Evolutionary conservation across 2,797 vertebrate genomes (phyloP).

Genomic region (Clamator glandarius): DNA sequence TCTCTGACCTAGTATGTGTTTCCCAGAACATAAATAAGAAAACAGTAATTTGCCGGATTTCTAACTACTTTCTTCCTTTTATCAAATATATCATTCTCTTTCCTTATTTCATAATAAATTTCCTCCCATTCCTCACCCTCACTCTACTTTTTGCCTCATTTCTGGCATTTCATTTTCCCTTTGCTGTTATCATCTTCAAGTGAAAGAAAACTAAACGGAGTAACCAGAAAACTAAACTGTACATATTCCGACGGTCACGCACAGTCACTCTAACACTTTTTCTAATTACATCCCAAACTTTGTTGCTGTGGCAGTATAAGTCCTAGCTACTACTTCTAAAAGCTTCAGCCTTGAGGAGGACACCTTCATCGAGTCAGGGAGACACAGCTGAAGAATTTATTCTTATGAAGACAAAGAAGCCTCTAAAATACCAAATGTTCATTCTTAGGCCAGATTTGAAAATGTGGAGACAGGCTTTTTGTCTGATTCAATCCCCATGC

Average conservation of each 20-base stretch:
- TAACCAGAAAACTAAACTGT: neutral
- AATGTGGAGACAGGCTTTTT: neutral
- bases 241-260: neutral
- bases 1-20: neutral
- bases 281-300: neutral
- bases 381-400: neutral
- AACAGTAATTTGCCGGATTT: constrained; percentile 6
- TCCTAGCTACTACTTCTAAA: neutral
- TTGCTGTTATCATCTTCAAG: neutral
- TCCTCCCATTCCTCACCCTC: neutral
- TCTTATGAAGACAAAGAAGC: neutral
- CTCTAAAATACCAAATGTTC: neutral
- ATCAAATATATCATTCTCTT: neutral
- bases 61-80: neutral
- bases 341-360: neutral
- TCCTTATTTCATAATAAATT: neutral
- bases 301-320: neutral
- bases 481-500: neutral
- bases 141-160: neutral
- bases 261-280: neutral
- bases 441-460: neutral
- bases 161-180: constrained; percentile 3
- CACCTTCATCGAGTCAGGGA: neutral
- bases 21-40: neutral
- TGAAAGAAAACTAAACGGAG: neutral